Conservation (phyloP, 2,113 vertebrate species). For the Prionailurus viverrinus region DNA sequence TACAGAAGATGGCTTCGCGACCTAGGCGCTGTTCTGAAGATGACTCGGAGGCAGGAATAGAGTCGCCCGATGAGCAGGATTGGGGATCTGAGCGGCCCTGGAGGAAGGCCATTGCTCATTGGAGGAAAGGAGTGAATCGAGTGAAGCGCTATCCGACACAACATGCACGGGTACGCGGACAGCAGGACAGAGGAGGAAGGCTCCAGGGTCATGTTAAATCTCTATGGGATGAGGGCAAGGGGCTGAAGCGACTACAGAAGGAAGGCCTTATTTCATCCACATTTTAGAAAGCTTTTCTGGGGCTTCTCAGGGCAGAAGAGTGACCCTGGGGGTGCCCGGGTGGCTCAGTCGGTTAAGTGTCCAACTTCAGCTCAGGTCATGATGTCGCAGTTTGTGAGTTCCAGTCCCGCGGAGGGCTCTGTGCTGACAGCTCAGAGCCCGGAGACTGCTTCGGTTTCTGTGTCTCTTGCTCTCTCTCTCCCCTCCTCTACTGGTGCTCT, state of each 20-base stretch:
- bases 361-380: no score
- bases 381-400: no score
- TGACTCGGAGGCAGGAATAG: neutral
- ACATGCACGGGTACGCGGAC: accelerated
- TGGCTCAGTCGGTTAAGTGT: no score
- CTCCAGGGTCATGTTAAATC: neutral
- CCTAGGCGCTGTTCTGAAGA: neutral
- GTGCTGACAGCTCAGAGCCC: no score
- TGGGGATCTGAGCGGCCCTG: neutral
- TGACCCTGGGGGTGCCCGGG: neutral
- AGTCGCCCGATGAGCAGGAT: neutral
- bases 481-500: no score
- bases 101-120: neutral
- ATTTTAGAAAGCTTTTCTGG: neutral
- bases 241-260: neutral
- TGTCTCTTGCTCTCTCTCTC: no score
- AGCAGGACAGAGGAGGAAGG: neutral
- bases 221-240: neutral
- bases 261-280: neutral
- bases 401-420: no score
- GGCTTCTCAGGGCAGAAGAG: neutral
- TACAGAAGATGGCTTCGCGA: neutral
- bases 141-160: neutral
- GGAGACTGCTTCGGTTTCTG: no score
- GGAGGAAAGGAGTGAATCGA: neutral